A percentile compares a stretch with the other conserved stretches of the same genome.
Conservation (phyloP, 53 echinoderm and acorn worm genomes). For the Temnopleurus reevesii region DNA sequence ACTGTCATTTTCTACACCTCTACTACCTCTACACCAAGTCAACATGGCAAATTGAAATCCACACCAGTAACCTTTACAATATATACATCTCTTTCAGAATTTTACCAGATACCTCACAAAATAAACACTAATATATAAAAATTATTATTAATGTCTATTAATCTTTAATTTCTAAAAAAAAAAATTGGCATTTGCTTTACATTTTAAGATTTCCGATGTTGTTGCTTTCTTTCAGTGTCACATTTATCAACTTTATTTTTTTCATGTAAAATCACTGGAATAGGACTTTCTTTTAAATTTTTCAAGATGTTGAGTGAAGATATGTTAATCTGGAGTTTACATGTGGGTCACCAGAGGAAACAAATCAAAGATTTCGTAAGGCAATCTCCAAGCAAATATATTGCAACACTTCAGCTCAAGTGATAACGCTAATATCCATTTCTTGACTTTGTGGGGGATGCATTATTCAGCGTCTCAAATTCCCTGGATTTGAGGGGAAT, state of each 20-base stretch:
- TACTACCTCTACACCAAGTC: background rate
- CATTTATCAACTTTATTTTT: too few species aligned
- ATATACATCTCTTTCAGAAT: background rate
- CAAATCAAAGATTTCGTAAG: slow-evolving; percentile 25
- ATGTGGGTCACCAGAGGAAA: slow-evolving; percentile 14
- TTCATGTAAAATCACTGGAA: too few species aligned
- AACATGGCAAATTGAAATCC: background rate
- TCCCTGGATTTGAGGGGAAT: background rate
- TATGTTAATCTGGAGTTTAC: background rate
- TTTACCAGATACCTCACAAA: too few species aligned
- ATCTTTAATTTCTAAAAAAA: too few species aligned
- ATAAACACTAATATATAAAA: too few species aligned
- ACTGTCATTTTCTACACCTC: slow-evolving; percentile 13
- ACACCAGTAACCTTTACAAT: background rate
- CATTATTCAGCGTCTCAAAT: slow-evolving; percentile 38
- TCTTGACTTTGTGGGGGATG: slow-evolving; percentile 21
- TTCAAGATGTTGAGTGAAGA: background rate
- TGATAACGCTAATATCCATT: slow-evolving; percentile 2
- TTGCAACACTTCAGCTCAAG: slow-evolving; percentile 28
- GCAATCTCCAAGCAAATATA: background rate
- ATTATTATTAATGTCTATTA: too few species aligned
- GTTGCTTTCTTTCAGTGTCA: too few species aligned
- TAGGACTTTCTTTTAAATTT: too few species aligned
- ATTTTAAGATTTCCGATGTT: too few species aligned
- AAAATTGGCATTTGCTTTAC: too few species aligned